These are phyloP conservation scores for Ciconia maguari DNA, from an alignment of 2,113 vertebrate genomes.

Conservation along the genomic window DNA sequence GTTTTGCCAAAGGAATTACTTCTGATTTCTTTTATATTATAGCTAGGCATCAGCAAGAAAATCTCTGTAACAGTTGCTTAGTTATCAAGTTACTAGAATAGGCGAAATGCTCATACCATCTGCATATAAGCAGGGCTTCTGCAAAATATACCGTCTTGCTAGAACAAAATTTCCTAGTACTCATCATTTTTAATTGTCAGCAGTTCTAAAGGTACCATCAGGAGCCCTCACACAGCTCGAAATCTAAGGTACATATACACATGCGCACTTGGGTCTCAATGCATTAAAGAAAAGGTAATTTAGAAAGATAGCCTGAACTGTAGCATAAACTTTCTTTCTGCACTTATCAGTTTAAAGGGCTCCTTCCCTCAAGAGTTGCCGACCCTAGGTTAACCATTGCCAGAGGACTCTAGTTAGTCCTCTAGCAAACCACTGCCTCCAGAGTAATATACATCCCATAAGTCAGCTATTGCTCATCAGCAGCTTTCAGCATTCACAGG, in stretches of 20 bases:
- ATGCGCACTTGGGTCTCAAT: neutral
- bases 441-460: neutral
- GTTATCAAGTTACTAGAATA: conserved; percentile 46
- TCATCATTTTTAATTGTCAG: conserved; percentile 61
- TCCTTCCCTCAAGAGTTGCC: neutral
- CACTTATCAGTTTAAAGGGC: neutral
- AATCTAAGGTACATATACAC: neutral
- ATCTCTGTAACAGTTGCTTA: conserved; percentile 47
- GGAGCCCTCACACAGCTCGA: neutral
- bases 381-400: conserved; percentile 1
- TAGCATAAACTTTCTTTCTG: neutral
- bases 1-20: conserved; percentile 1
- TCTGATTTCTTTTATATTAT: neutral
- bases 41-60: conserved; percentile 55
- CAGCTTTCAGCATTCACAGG: conserved; percentile 2
- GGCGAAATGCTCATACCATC: conserved; percentile 16
- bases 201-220: conserved; percentile 52
- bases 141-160: conserved; percentile 11
- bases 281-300: conserved; percentile 13
- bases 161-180: conserved; percentile 45
- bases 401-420: conserved; percentile 19
- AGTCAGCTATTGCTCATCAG: neutral
- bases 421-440: neutral
- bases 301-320: neutral
- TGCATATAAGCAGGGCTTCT: conserved; percentile 37